Conservation (phyloP, 2,888 invertebrate genomes). For the Himalopsyche japonica region DNA sequence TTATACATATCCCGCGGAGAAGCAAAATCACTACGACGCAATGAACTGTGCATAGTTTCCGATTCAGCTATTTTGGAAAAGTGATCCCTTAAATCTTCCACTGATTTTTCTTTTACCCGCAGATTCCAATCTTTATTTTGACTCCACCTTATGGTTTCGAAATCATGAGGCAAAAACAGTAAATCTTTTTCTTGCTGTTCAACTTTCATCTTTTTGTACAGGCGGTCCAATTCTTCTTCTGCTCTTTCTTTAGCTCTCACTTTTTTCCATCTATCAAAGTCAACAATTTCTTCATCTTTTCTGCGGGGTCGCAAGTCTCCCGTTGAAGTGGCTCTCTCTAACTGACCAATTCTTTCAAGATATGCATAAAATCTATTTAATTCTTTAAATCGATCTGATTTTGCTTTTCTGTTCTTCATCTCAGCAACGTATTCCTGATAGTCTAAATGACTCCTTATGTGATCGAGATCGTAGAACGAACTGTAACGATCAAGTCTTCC, state of each 20-base stretch:
- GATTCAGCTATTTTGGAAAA: conserved; percentile 68
- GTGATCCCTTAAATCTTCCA: conserved; percentile 80
- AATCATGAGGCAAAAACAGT: conserved; percentile 75
- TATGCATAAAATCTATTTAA: conserved; percentile 83
- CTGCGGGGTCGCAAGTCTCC: conserved; percentile 71
- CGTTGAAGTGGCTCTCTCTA: conserved; percentile 76
- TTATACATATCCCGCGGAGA: conserved; percentile 72
- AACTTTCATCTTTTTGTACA: conserved; percentile 75
- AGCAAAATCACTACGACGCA: conserved; percentile 50
- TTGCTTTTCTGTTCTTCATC: conserved; percentile 66
- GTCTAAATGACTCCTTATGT: conserved; percentile 58
- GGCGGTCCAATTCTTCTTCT: conserved; percentile 76
- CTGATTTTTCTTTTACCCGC: conserved; percentile 81
- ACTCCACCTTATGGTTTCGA: conserved; percentile 76
- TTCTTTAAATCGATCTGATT: conserved; percentile 81
- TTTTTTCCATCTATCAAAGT: conserved; percentile 86
- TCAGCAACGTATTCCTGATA: conserved; percentile 71
- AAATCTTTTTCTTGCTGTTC: conserved; percentile 85
- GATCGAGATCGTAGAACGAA: conserved; percentile 46
- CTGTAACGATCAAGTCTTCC: conserved; percentile 47
- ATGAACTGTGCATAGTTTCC: conserved; percentile 53
- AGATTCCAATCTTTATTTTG: conserved; percentile 75
- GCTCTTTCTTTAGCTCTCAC: conserved; percentile 78
- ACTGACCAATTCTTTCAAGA: conserved; percentile 80
- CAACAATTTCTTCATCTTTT: conserved; percentile 79